These are phyloP conservation scores for Scleropages formosus DNA, from an alignment of 2,797 vertebrate species.

Conservation along the genomic window DNA sequence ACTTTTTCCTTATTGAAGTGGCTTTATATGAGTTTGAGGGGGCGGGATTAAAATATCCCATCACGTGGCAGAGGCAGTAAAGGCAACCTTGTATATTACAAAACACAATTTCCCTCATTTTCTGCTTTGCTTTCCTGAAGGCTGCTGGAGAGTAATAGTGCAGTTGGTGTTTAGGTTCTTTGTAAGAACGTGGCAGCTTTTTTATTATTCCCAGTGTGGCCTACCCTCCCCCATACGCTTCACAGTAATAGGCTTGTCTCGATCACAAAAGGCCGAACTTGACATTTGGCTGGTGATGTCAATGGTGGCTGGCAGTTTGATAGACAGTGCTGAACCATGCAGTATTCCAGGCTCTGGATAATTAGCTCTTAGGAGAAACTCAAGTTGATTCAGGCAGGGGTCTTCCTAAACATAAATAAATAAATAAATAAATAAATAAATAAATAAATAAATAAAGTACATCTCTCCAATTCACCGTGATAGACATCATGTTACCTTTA, in stretches of 20 bases:
- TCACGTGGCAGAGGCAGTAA: neutral
- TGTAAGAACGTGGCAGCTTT: conserved; percentile 10
- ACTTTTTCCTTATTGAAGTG: conserved; percentile 4
- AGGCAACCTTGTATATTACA: conserved; percentile 13
- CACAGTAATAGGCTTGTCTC: conserved; percentile 75
- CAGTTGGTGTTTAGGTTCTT: conserved; percentile 11
- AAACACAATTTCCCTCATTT: neutral
- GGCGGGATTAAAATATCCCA: neutral
- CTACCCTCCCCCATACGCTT: conserved; percentile 45
- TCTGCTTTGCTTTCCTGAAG: neutral
- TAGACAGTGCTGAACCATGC: conserved; percentile 75
- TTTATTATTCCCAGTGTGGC: conserved; percentile 43
- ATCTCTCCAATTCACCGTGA: conserved; percentile 66
- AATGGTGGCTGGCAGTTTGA: conserved; percentile 77
- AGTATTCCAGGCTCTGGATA: conserved; percentile 69
- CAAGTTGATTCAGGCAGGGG: conserved; percentile 72
- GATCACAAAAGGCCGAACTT: conserved; percentile 75
- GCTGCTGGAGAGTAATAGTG: neutral
- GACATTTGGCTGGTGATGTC: conserved; percentile 85
- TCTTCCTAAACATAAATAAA: too few species aligned
- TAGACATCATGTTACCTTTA: conserved; percentile 62
- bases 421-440: conserved; percentile 33
- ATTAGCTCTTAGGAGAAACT: conserved; percentile 83
- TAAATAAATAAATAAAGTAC: conserved; percentile 53
- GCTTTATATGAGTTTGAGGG: neutral